These are phyloP conservation scores for Hippocampus barbouri DNA, from an alignment of 2,113 vertebrate species.

Conservation along the genomic window DNA sequence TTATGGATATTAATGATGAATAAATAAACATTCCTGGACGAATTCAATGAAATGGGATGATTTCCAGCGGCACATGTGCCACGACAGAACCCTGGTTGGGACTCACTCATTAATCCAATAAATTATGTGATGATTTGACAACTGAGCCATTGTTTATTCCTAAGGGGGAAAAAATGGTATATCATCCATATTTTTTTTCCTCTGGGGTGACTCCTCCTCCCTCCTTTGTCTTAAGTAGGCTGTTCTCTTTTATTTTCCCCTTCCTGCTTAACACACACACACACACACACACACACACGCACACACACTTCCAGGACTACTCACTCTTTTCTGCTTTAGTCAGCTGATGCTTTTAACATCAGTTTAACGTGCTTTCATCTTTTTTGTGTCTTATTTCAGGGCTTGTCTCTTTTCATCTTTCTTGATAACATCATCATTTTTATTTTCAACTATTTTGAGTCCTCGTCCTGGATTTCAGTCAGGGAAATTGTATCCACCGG, in stretches of 20 bases:
- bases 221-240: constrained; percentile 6
- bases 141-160: constrained; percentile 44
- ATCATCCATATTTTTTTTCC: constrained; percentile 8
- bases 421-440: constrained; percentile 24
- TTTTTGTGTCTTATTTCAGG: constrained; percentile 14
- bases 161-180: constrained; percentile 3
- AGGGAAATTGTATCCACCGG: constrained; percentile 44
- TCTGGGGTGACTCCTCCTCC: constrained; percentile 1
- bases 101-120: background rate
- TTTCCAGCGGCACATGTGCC: background rate
- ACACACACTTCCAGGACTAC: background rate
- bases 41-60: background rate
- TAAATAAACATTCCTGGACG: background rate
- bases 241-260: constrained; percentile 27
- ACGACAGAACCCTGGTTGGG: background rate
- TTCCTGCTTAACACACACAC: constrained; percentile 9
- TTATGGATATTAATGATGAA: too few relatives aligned
- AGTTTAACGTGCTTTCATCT: constrained; percentile 20
- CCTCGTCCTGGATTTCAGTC: constrained; percentile 40
- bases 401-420: constrained; percentile 27
- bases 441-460: constrained; percentile 17
- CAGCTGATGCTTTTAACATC: constrained; percentile 27
- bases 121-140: constrained; percentile 36
- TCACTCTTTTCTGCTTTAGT: constrained; percentile 15
- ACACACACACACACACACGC: background rate